Base-by-base conservation (phyloP, 2,888 invertebrate genomes). In the Bombyx huttoni region DNA sequence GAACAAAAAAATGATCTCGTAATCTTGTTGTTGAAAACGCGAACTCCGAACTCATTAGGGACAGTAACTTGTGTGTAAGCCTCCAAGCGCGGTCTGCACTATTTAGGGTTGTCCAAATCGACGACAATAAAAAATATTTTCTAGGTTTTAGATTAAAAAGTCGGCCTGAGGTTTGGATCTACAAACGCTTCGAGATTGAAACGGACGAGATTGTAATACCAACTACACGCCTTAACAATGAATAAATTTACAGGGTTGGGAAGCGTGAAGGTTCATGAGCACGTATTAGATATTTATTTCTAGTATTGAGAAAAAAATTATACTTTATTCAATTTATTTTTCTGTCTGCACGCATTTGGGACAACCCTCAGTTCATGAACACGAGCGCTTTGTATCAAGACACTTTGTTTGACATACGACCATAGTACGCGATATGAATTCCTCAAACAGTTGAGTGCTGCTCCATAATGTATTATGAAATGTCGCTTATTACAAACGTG, bases 41-140 rank as follows among this genome's bases (percentile, higher is more conserved):
- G 62, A 63, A 65, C 58, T 68, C 58, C 59, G 56, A 75, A 75
- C 78, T 77, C 75, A 75, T 77, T 77, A 77, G 64, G 58, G 57
- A 62, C 48, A 51, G 57, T 58, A 61, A 58, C 54, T 61, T 53
- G 47, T 50, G 53, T 50, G 55, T 64, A 61, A 63, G 67, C 60
- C 62, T 60, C 55, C 59, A 53, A 59, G 51, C 56, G 65, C 63
- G 63, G 63, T 63, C 58, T 54, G 40, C 12, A 40, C 12, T 40
- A 10, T 8, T 6, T 10, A 40, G 40, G 40, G 40, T 12, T 40
- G 40, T 8, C 40, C 40, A 40, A 8, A 40, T 40, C 40, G 24
- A 24, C 24, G 2, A 24, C 24, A 24, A 24, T 24, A 24, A 24
- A 24, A 24, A 3, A 24, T 24, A 24, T 24, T 24, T 24, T 24